phyloP scores from a whole-genome alignment of 2,888 invertebrate genomes.

The Gonocerus acuteangulatus region DNA sequence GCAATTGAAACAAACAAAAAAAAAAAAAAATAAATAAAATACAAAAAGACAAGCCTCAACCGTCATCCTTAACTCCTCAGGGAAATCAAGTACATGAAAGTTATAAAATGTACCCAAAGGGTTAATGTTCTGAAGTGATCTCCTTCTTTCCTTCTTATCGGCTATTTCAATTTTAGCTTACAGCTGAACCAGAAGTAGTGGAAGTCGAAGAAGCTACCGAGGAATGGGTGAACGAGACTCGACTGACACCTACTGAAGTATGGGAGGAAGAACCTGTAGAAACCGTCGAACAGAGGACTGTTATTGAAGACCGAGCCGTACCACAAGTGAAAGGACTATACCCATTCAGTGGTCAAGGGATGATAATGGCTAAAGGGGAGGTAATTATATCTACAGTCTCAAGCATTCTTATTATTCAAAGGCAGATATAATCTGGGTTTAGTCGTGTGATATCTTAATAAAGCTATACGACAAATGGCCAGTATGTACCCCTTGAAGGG shows the following conservation, averaged over 20 bases:
- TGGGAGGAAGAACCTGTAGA: conserved; percentile 89
- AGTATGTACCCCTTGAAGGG: too few species aligned
- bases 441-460: too few species aligned
- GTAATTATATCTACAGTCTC: conserved; percentile 41
- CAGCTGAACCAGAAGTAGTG: conserved; percentile 55
- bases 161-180: conserved; percentile 43
- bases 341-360: conserved; percentile 86
- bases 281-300: conserved; percentile 73
- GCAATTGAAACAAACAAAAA: too few species aligned
- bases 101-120: too few species aligned
- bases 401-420: too few species aligned
- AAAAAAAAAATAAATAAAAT: too few species aligned
- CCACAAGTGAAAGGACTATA: conserved; percentile 83
- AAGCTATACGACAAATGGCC: too few species aligned
- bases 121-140: too few species aligned
- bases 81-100: too few species aligned
- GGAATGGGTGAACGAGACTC: conserved; percentile 68
- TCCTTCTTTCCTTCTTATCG: too few species aligned
- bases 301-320: conserved; percentile 75
- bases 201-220: conserved; percentile 49
- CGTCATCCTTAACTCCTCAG: too few species aligned
- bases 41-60: too few species aligned
- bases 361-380: conserved; percentile 86
- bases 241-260: conserved; percentile 81
- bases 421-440: neutral